Base-by-base conservation (phyloP, 1,140 invertebrate genomes). In the Reticulitermes speratus region DNA sequence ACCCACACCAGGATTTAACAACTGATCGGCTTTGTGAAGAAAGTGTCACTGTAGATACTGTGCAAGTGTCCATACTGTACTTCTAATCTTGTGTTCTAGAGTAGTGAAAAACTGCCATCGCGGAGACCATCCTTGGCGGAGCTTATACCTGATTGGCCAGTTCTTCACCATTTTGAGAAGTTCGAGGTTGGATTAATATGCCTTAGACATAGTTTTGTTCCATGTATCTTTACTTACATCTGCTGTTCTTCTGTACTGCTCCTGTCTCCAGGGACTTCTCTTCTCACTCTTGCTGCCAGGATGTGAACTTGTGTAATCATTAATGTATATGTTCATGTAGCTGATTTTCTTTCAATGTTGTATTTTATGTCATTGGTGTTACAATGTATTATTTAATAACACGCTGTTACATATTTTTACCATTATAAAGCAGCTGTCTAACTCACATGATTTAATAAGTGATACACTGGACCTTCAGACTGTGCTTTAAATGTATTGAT, bases 91-190 rank as follows among this genome's bases (percentile, higher is more conserved):
- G 90, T 89, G 89, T 92, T 92, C 92, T 93, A 94, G 94, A 92
- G 90, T 91, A 92, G 92, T 91, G 91, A 92, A 81, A 89, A 88
- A 89, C 82, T 90, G 89, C 86, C 91, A 92, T 93, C 93, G 90
- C 95, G 97, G 94, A 94, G 97, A 93, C 95, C 95, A 90, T 98
- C 97, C 88, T 93, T 98, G 91, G 97, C 97, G 89, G 97, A 98
- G 93, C 93, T 98, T 93, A 98, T 99, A 91, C 97, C 97, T 89
- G 97, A 98, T 93, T 99, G 97, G 97, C 97, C 97, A 89, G 95
- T 95, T 89, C 95, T 98, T 89, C 96, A 98, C 93, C 96, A 95
- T 92, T 96, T 96, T 94, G 94, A 93, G 92, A 94, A 92, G 92
- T 93, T 93, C 92, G 94, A 95, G 95, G 95, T 95, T 95, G 93